Conservation (phyloP, 2,797 vertebrate species). For the Cygnus olor region DNA sequence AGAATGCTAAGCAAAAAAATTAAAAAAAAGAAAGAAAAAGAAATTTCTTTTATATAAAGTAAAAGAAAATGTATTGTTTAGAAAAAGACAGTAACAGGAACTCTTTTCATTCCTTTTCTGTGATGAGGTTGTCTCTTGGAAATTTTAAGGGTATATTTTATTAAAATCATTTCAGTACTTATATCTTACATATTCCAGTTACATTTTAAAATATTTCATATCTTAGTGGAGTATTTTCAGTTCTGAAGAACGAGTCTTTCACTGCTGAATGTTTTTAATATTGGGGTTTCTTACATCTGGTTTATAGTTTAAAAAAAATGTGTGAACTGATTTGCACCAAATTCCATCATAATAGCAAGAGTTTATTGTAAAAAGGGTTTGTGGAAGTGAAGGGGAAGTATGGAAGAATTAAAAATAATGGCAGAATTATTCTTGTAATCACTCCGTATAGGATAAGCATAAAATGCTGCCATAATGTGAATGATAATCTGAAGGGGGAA, state of each 20-base stretch:
- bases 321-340: conserved; percentile 44
- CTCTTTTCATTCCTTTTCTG: not conserved
- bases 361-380: conserved; percentile 18
- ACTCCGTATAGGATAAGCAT: conserved; percentile 31
- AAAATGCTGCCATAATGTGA: conserved; percentile 47
- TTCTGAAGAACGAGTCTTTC: not conserved
- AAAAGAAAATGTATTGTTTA: not conserved
- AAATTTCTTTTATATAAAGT: not conserved
- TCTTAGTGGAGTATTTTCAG: not conserved
- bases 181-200: not conserved
- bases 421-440: conserved; percentile 48
- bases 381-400: not conserved
- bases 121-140: not conserved
- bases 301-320: not conserved
- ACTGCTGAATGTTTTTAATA: not conserved
- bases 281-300: not conserved
- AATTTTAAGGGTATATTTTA: conserved; percentile 10
- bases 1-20: not conserved
- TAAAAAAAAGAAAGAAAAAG: not conserved
- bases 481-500: conserved; percentile 48
- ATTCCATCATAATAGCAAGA: conserved; percentile 7
- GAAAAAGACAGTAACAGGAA: not conserved
- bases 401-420: conserved; percentile 42
- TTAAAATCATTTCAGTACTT: conserved; percentile 6
- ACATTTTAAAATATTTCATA: not conserved